Evolutionary conservation across 1,140 invertebrate species (phyloP), one percentile per base, ranked within the genome.

Genomic region (Aphelenchoides avenae): DNA sequence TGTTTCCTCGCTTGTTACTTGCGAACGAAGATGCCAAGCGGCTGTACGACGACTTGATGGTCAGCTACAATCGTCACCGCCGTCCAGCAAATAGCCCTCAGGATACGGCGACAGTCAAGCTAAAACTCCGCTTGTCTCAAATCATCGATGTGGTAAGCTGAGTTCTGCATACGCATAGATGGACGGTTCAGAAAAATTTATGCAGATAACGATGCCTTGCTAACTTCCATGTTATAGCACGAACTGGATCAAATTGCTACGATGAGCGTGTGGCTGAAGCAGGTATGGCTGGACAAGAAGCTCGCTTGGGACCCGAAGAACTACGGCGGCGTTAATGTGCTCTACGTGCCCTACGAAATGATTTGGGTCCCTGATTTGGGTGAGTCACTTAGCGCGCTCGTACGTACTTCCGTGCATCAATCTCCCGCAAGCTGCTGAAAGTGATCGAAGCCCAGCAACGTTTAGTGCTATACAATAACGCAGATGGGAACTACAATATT

Each of bases 181-280:
- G 9, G 36, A 11, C n/a, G 9, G n/a, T n/a, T n/a, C n/a, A n/a
- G n/a, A 11, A 47, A 20, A 49, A 27, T n/a, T n/a, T n/a, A n/a
- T n/a, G n/a, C n/a, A n/a, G n/a, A n/a, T n/a, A n/a, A n/a, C n/a
- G n/a, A n/a, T n/a, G n/a, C n/a, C n/a, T n/a, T 18, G 31, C 13
- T 31, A 33, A 9, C 26, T 30, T 31, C 68, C n/a, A n/a, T n/a
- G n/a, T n/a, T 73, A 57, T 39, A 93, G 89, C 91, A 94, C 82
- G 81, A 94, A 50, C 92, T 92, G 79, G 89, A 92, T 81, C 91
- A 94, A 82, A 92, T 94, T 72, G 82, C 93, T 67, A 93, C 89
- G 9, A 91, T 89, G 0, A 92, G 91, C 80, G 89, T 93, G 20
- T 93, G 90, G 91, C 80, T 93, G 31, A 88, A 91, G 78, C 90